Evolutionary conservation across 30 jellyfish, hydroid and myxozoan genomes (phyloP), one percentile per base, ranked within the genome.

Genomic region (Aurelia aurita complex sp. Pacific): DNA sequence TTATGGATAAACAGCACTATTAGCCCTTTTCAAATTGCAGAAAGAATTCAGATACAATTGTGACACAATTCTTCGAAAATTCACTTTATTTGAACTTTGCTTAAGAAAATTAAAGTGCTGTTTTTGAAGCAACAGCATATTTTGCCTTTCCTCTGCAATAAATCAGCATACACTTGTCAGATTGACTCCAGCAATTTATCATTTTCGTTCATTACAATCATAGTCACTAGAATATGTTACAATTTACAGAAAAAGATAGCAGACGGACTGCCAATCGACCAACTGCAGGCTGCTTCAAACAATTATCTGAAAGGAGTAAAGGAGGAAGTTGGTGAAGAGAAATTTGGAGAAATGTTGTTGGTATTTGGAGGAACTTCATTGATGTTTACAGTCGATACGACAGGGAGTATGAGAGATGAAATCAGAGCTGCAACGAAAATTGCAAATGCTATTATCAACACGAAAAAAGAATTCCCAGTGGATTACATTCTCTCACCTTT

Each of bases 391-490:
- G 83, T 92, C 17, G 98, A 92, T 63, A 85, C 98, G n/a, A 92
- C 98, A 5, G 94, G 96, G 2, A 77, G 96, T 67, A 92, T 92
- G 98, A 59, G 69, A 34, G 91, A 81, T 38, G 98, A 92, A 50
- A 92, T 92, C 67, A 52, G 57, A 36, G 91, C 91, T 1, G 98
- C 95, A 12, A 86, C 65, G 46, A 68, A 69, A 29, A 80, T 86
- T 16, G 98, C 94, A 2, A 34, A 64, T 15, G 54, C 80, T 17
- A 92, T 92, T 72, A 73, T 88, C 77, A 80, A 81, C 42, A 57
- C 66, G 82, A 38, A 35, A 55, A 72, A 89, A 42, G 65, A 88
- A n/a, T 80, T 73, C 64, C 88, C 90, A 2, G 96, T 92, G 16
- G 96, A 92, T 55, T 92, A 71, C 76, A 82, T 92, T 51, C 86